These are phyloP conservation scores for Drosophila grimshawi DNA, from an alignment of 1,140 invertebrate species.

Conservation along the genomic window DNA sequence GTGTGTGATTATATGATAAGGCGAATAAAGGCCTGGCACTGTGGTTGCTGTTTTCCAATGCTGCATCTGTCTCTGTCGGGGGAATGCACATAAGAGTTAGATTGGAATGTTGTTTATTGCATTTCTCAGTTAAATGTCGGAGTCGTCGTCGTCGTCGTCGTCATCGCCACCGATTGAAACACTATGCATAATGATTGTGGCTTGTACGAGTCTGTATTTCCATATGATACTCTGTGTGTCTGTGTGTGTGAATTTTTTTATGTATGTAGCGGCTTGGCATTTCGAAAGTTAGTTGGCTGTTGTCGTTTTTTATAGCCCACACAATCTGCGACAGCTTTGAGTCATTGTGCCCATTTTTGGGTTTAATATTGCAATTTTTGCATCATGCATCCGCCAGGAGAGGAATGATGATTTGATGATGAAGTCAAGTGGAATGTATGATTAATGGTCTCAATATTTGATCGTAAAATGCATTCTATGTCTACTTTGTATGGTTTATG, in stretches of 20 bases:
- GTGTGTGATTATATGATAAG: slow-evolving; percentile 56
- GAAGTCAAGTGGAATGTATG: slow-evolving; percentile 22
- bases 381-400: slow-evolving; percentile 60
- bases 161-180: slow-evolving; percentile 58
- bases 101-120: slow-evolving; percentile 80
- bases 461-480: slow-evolving; percentile 7
- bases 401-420: slow-evolving; percentile 34
- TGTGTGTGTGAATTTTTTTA: slow-evolving; percentile 11
- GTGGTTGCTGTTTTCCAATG: slow-evolving; percentile 19
- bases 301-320: slow-evolving; percentile 54
- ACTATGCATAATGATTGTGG: slow-evolving; percentile 69
- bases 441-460: slow-evolving; percentile 27
- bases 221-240: slow-evolving; percentile 1
- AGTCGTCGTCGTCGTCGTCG: slow-evolving; percentile 42
- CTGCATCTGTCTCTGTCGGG: background rate
- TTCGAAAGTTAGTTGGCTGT: slow-evolving; percentile 63
- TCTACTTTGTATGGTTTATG: slow-evolving; percentile 6
- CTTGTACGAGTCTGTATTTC: slow-evolving; percentile 40
- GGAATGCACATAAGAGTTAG: slow-evolving; percentile 49
- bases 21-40: slow-evolving; percentile 61
- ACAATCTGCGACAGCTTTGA: slow-evolving; percentile 58
- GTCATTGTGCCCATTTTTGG: slow-evolving; percentile 66
- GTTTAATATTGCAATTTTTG: slow-evolving; percentile 70
- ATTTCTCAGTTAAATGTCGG: slow-evolving; percentile 70
- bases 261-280: slow-evolving; percentile 52